Base-by-base conservation (phyloP, 2,888 invertebrate genomes). In the Strigamia crassipes region DNA sequence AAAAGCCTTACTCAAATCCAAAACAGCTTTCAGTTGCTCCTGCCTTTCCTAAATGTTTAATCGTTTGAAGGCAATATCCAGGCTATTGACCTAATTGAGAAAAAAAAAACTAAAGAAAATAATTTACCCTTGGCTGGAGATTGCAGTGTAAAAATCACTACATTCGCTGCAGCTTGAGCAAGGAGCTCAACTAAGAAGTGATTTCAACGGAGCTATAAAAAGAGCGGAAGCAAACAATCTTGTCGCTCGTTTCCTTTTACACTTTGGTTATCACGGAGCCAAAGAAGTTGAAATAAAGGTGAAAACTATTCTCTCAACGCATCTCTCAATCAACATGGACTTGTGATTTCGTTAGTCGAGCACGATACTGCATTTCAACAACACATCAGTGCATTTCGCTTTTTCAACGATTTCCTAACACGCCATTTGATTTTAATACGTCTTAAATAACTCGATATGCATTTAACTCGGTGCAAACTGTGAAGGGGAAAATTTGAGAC, bases 51-150 rank as follows among this genome's bases (percentile, higher is more conserved):
- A 73, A 73, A 73, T 73, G 73, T 73, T 73, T 73, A 73, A 73
- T 73, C 73, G 73, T 73, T 73, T 73, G 73, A 73, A 73, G 73
- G 73, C 73, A 73, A 73, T 73, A 73, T 73, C 73, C 73, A 31
- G 73, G 73, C 73, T 73, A 73, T 73, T 73, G 73, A 73, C 73
- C 73, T 73, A 73, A 73, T 73, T 73, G 73, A 73, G 73, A 73
- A 73, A 73, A 61, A 61, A 61, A 73, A 73, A 73, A 27, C n/a
- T n/a, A 31, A 12, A 18, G 73, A 73, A 73, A 73, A 73, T 73
- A 73, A 73, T 73, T 73, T 73, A 73, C 73, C 73, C 73, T 73
- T 73, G 73, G 73, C 73, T 73, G 73, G 73, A 73, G 73, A 73
- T 73, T 73, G 73, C 27, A 31, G 73, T 73, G 73, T 73, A 73